phyloP scores from a whole-genome alignment of 1,140 invertebrate genomes.

The Drosophila triauraria region DNA sequence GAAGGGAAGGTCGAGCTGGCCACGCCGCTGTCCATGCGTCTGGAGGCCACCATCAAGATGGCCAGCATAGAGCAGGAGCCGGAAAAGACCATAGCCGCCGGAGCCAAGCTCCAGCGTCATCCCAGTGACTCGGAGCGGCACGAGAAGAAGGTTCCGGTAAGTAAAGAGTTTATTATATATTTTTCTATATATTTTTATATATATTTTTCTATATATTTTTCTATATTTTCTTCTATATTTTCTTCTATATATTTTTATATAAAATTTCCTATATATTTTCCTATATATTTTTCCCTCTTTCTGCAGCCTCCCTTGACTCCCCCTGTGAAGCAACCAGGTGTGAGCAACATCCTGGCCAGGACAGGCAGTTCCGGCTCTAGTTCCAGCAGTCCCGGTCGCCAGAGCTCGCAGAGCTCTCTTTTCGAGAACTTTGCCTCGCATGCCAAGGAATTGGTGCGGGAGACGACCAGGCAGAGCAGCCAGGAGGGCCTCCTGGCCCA shows the following conservation, averaged over 20 bases:
- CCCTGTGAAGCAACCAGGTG: conserved; percentile 87
- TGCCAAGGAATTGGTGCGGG: conserved; percentile 93
- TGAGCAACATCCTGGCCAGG: conserved; percentile 88
- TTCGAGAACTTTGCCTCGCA: conserved; percentile 94
- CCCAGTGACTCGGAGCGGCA: conserved; percentile 63
- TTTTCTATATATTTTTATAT: too few species aligned
- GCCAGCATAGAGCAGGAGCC: conserved; percentile 74
- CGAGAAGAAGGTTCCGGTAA: conserved; percentile 78
- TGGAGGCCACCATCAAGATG: conserved; percentile 79
- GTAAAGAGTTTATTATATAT: background rate
- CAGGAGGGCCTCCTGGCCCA: conserved; percentile 95
- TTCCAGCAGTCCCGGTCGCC: conserved; percentile 86
- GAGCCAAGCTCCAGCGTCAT: conserved; percentile 54
- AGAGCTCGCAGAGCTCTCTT: conserved; percentile 92
- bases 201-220: too few species aligned
- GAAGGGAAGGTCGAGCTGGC: conserved; percentile 59
- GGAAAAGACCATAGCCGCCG: conserved; percentile 40
- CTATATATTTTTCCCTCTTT: too few species aligned
- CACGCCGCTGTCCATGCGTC: conserved; percentile 70
- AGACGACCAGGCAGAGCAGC: conserved; percentile 94
- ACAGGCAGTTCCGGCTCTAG: conserved; percentile 89
- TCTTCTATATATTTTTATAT: too few species aligned
- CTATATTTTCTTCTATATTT: too few species aligned
- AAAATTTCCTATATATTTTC: too few species aligned
- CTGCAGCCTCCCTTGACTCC: conserved; percentile 85